Evolutionary conservation across 1,140 invertebrate genomes (phyloP), one percentile per base, ranked within the genome.

Genomic region (Mizuhopecten yessoensis): DNA sequence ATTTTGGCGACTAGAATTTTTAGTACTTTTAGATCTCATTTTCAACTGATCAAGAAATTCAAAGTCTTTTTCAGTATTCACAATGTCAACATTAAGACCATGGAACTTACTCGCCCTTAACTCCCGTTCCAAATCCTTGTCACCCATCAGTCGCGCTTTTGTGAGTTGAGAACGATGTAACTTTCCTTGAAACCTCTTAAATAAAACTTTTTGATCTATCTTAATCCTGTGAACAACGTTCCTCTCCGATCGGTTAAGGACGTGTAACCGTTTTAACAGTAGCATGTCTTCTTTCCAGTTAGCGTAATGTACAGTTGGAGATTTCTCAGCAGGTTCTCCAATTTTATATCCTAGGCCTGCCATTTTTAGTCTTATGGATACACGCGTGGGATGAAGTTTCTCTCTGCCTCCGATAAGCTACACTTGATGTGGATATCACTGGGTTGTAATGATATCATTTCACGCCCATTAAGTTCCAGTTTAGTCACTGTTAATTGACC

Each of bases 181-280:
- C 49, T 94, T 93, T 36, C 91, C 91, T 87, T 93, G 94, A 90
- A 94, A 94, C 1, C 93, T 86, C 89, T 92, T 93, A 86, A 91
- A 93, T 17, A 93, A 86, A 87, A 94, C 92, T 91, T 93, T 93
- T 90, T 94, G 94, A 29, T 94, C 94, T 29, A 93, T 93, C 34
- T 90, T 88, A 33, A 94, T 92, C 86, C 93, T 87, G 33, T 94
- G 93, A 23, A 94, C 92, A 0, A 94, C 88, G 42, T 86, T 91
- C 45, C 87, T 91, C 86, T 94, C 93, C n/a, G 91, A 90, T 33
- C 93, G 57, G 75, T 93, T 92, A 57, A 94, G 86, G 23, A 94
- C 91, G 45, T 94, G 93, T 88, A 94, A 15, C 86, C 91, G 90
- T 42, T 89, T 93, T 88, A 92, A 90, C 15, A 92, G 87, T 75